Conservation (phyloP, 2,888 invertebrate genomes). For the Itoplectis maculator region DNA sequence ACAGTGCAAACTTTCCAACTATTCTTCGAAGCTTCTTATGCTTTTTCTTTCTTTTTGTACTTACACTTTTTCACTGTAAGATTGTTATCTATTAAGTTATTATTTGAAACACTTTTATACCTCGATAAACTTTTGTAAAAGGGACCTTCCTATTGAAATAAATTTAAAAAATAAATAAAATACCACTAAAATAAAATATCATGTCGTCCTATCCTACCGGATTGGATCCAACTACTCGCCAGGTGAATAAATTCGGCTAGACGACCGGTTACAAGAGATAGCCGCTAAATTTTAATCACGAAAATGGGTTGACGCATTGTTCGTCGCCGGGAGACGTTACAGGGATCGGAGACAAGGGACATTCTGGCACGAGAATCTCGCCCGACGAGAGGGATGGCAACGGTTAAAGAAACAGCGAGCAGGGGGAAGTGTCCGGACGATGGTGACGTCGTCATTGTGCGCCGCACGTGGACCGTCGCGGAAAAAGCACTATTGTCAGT, state of each 20-base stretch:
- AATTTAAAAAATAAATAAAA: no score
- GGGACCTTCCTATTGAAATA: no score
- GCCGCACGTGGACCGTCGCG: constrained; percentile 64
- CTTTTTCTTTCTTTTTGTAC: no score
- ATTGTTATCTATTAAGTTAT: no score
- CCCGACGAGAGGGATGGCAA: constrained; percentile 50
- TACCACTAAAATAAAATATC: neutral
- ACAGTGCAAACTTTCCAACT: no score
- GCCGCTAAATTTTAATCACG: constrained; percentile 80
- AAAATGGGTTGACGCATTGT: constrained; percentile 80
- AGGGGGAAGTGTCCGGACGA: constrained; percentile 61
- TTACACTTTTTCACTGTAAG: no score
- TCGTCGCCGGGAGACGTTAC: constrained; percentile 61
- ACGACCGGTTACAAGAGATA: constrained; percentile 9
- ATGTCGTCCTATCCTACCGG: neutral
- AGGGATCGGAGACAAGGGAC: constrained; percentile 42
- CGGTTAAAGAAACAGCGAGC: constrained; percentile 60
- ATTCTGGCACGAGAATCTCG: constrained; percentile 39
- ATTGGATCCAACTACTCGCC: neutral
- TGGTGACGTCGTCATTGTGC: constrained; percentile 77
- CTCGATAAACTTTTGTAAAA: no score
- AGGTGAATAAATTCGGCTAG: constrained; percentile 11
- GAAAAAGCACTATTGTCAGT: constrained; percentile 79
- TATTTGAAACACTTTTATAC: no score
- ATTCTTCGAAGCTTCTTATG: no score